A percentile compares a stretch with the other conserved stretches of the same genome.
These are phyloP conservation scores for Pelecanus crispus DNA, from an alignment of 2,113 vertebrate species.

Conservation along the genomic window DNA sequence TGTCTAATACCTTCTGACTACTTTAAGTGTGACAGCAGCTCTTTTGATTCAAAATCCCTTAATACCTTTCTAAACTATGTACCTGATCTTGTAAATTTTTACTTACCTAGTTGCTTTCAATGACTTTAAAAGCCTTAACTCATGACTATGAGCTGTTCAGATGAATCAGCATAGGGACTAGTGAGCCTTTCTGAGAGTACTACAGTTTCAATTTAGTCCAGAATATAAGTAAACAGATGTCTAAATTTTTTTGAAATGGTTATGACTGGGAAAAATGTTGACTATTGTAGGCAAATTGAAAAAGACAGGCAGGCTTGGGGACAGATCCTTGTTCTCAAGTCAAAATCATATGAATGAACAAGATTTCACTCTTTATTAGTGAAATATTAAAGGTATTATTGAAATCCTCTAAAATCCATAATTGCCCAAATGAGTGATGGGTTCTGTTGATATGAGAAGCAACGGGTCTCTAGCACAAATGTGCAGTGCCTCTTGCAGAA, in stretches of 20 bases:
- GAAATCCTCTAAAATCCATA: not conserved
- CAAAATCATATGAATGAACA: not conserved
- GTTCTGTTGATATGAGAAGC: not conserved
- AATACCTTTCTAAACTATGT: not conserved
- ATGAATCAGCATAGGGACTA: not conserved
- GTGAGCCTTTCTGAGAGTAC: not conserved
- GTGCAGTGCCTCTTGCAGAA: not conserved
- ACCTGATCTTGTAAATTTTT: not conserved
- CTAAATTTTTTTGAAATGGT: rapidly evolving
- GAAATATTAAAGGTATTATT: not conserved
- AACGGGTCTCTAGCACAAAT: not conserved
- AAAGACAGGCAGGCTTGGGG: not conserved
- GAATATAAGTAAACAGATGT: not conserved
- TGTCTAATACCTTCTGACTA: not conserved
- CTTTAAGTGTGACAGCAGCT: not conserved
- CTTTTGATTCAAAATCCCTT: not conserved
- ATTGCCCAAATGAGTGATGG: not conserved
- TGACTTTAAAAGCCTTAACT: not conserved
- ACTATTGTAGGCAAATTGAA: not conserved
- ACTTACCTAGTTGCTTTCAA: not conserved
- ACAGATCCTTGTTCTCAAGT: not conserved
- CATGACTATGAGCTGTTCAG: not conserved
- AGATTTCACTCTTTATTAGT: not conserved
- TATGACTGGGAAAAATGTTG: not conserved
- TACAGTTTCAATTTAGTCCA: not conserved